phyloP scores from a whole-genome alignment of 2,113 vertebrate genomes.

The Natator depressus region DNA sequence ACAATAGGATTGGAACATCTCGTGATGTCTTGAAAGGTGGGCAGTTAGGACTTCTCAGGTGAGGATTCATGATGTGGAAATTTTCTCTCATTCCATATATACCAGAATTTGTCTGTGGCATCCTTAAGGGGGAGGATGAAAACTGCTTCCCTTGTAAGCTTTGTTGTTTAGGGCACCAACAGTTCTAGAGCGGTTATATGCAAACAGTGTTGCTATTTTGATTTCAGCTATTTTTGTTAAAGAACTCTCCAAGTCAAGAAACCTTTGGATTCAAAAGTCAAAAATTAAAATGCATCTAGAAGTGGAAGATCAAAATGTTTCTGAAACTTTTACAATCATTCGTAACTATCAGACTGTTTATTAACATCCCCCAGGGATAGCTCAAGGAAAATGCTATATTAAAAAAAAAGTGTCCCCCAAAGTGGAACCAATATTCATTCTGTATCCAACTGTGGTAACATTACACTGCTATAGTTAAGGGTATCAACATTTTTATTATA shows the following conservation, averaged over 20 bases:
- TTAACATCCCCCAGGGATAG: background rate
- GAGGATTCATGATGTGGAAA: background rate
- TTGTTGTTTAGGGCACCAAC: background rate
- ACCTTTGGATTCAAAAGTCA: rapidly evolving
- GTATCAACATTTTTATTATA: background rate
- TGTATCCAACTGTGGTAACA: background rate
- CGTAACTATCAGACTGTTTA: background rate
- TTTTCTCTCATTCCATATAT: background rate
- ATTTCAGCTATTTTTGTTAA: background rate
- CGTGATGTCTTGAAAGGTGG: background rate
- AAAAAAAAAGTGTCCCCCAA: background rate
- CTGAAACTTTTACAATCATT: background rate
- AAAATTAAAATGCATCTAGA: background rate
- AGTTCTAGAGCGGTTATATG: background rate
- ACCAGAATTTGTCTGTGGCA: background rate
- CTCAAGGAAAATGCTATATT: background rate
- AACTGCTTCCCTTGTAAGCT: background rate
- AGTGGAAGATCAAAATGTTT: background rate
- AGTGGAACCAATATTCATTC: background rate
- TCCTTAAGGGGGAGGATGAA: background rate
- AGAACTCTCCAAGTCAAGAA: background rate
- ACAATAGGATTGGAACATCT: background rate
- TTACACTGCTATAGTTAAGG: background rate
- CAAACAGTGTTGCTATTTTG: rapidly evolving
- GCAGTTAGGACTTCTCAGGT: background rate